A percentile compares a stretch with the other conserved stretches of the same genome.
Conservation (phyloP, 1,140 invertebrate genomes). For the Brachionus plicatilis region DNA sequence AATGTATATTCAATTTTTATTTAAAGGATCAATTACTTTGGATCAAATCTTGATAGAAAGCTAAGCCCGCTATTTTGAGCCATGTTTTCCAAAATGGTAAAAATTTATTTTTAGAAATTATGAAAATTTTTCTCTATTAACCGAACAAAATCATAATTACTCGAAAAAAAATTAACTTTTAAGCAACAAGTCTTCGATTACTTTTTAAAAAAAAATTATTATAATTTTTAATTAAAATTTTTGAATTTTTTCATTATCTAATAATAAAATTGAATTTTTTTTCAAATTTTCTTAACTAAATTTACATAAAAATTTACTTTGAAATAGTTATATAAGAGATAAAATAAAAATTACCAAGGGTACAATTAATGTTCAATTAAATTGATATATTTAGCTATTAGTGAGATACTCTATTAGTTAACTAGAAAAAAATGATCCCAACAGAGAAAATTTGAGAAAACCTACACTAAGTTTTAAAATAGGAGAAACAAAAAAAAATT, state of each 20-base stretch:
- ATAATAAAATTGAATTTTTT: neutral
- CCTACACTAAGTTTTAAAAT: too few species aligned
- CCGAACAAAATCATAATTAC: neutral
- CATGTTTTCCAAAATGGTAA: neutral
- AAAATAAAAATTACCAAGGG: too few species aligned
- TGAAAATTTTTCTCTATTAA: constrained; percentile 10
- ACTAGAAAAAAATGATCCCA: too few species aligned
- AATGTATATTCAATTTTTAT: neutral
- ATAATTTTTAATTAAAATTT: neutral
- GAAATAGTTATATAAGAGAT: too few species aligned
- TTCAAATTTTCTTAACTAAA: neutral
- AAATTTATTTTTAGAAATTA: neutral
- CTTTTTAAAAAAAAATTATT: neutral
- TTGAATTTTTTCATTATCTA: neutral
- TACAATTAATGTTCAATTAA: too few species aligned
- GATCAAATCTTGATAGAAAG: constrained; percentile 24
- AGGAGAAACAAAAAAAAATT: too few species aligned
- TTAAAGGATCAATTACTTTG: neutral
- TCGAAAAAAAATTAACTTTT: neutral
- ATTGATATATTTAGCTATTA: too few species aligned
- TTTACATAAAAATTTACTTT: neutral
- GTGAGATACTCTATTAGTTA: too few species aligned
- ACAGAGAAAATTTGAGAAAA: too few species aligned
- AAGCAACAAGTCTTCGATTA: neutral
- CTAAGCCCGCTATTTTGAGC: constrained; percentile 18